Conservation (phyloP, 1,140 invertebrate species). For the Drosophila virilis region DNA sequence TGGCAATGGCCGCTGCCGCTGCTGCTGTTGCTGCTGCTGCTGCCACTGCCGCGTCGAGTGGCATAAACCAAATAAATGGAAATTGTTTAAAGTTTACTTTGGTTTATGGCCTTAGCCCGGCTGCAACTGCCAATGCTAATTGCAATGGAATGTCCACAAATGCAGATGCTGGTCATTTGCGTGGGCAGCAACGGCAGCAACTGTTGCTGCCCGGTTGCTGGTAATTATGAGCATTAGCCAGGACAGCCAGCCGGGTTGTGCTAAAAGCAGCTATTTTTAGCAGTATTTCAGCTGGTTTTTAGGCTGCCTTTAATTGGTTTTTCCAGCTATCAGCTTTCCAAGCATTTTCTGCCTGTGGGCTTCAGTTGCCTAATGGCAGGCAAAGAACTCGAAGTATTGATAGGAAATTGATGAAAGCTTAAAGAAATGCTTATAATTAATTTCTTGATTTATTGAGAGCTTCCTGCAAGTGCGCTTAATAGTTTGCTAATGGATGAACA, state of each 20-base stretch:
- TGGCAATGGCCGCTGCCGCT: conserved; percentile 39
- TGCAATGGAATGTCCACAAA: conserved; percentile 69
- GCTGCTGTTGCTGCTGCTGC: conserved; percentile 1
- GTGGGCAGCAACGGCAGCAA: conserved; percentile 50
- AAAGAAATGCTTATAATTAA: no score
- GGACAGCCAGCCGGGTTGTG: background rate
- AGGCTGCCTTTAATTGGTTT: background rate
- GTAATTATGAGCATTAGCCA: conserved; percentile 23
- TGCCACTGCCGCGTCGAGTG: conserved; percentile 57
- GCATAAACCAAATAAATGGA: conserved; percentile 82
- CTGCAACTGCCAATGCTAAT: conserved; percentile 62
- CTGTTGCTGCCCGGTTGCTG: background rate
- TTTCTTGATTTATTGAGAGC: no score
- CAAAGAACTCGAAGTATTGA: no score
- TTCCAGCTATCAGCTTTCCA: background rate
- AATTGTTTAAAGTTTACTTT: conserved; percentile 81
- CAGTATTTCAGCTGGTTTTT: background rate
- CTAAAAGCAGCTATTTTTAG: conserved; percentile 6
- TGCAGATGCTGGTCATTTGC: conserved; percentile 56
- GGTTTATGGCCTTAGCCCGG: conserved; percentile 73
- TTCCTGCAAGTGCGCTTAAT: no score
- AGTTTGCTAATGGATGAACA: no score
- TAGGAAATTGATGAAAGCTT: no score
- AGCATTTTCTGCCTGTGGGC: background rate
- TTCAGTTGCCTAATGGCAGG: background rate